A percentile compares a stretch with the other conserved stretches of the same genome.
Evolutionary conservation across 2,113 vertebrate genomes (phyloP).

Genomic region (Syngnathus scovelli): DNA sequence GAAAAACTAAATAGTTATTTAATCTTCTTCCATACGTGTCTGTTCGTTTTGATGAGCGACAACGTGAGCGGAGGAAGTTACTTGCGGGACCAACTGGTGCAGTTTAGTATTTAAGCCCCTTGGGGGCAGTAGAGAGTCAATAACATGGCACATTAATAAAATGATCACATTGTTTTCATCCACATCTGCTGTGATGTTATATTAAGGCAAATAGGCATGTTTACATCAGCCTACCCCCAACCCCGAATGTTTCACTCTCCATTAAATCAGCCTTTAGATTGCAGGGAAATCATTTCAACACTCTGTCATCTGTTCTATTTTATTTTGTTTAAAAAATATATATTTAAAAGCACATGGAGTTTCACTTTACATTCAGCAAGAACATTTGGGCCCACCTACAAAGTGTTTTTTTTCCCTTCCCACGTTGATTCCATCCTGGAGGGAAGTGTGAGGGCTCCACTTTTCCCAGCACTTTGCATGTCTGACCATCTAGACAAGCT

Average conservation of each 20-base stretch:
- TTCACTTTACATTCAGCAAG: not conserved
- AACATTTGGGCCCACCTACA: slow-evolving; percentile 32
- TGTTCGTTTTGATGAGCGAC: not conserved
- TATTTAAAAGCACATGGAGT: slow-evolving; percentile 45
- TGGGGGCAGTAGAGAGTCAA: not conserved
- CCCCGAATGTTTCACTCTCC: not conserved
- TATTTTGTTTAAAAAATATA: slow-evolving; percentile 40
- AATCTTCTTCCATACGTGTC: not conserved
- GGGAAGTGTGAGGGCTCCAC: slow-evolving; percentile 13
- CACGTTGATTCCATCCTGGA: slow-evolving; percentile 10
- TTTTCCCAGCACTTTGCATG: slow-evolving; percentile 16
- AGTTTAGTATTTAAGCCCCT: not conserved
- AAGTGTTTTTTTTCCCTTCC: slow-evolving; percentile 23
- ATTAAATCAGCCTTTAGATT: slow-evolving; percentile 31
- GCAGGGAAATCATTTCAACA: not conserved
- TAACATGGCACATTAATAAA: no score
- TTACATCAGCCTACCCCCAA: no score
- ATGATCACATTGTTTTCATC: no score
- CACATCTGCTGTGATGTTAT: no score
- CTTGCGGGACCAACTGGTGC: not conserved
- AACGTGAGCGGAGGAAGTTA: slow-evolving; percentile 1
- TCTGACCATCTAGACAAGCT: slow-evolving; percentile 30
- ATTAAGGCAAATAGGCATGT: no score
- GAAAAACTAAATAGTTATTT: not conserved
- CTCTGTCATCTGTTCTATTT: not conserved